Evolutionary conservation across 1,140 invertebrate species (phyloP).

Genomic region (Megalopta genalis): DNA sequence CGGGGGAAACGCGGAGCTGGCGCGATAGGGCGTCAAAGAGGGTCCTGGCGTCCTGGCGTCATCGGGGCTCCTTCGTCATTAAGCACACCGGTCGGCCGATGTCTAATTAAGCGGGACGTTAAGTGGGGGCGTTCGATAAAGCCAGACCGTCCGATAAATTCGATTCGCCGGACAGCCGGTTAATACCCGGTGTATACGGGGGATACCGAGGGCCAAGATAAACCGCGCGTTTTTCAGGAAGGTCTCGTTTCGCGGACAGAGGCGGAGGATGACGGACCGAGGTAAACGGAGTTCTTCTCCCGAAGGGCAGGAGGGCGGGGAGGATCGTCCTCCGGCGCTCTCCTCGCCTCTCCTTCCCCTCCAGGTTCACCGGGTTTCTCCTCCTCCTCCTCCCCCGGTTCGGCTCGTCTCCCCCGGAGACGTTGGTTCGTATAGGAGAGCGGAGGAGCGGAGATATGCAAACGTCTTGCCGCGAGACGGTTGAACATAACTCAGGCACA

Average conservation of each 20-base stretch:
- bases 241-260: slow-evolving; percentile 58
- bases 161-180: slow-evolving; percentile 68
- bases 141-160: slow-evolving; percentile 67
- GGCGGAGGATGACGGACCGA: slow-evolving; percentile 64
- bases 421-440: slow-evolving; percentile 52
- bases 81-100: slow-evolving; percentile 62
- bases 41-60: slow-evolving; percentile 57
- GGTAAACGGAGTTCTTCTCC: slow-evolving; percentile 44
- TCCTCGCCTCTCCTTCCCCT: slow-evolving; percentile 6
- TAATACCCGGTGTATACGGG: slow-evolving; percentile 65
- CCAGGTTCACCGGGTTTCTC: too few relatives aligned
- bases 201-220: slow-evolving; percentile 52
- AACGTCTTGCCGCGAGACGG: slow-evolving; percentile 74
- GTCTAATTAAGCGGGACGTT: slow-evolving; percentile 66
- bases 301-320: slow-evolving; percentile 12
- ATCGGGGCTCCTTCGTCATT: slow-evolving; percentile 61
- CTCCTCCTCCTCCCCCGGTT: neutral
- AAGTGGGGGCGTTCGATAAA: slow-evolving; percentile 67
- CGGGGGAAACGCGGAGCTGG: neutral
- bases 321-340: slow-evolving; percentile 33
- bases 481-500: slow-evolving; percentile 76
- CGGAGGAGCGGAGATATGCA: slow-evolving; percentile 73
- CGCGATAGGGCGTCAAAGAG: slow-evolving; percentile 43
- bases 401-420: slow-evolving; percentile 29
- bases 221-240: slow-evolving; percentile 61